Percentiles rank a stretch among this genome's conserved stretches.
Conservation (phyloP, 1,140 invertebrate species). For the Fopius arisanus region DNA sequence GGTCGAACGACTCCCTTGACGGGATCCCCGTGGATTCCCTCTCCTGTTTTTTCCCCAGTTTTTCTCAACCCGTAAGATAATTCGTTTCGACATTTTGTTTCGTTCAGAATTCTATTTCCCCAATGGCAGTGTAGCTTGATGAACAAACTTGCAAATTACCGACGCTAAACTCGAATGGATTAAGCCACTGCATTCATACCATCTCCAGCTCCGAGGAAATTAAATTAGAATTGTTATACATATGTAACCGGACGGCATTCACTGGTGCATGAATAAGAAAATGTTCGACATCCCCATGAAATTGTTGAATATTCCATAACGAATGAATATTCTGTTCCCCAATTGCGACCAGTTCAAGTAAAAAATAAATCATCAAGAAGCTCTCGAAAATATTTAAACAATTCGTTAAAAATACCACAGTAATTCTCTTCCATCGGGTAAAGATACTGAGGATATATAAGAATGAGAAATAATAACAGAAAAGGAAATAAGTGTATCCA, state of each 20-base stretch:
- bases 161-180: neutral
- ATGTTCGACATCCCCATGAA: neutral
- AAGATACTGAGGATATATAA: no score
- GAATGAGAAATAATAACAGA: no score
- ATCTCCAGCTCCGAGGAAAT: neutral
- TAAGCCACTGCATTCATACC: conserved; percentile 10
- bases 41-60: neutral
- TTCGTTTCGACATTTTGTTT: conserved; percentile 9
- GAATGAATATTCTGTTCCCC: no score
- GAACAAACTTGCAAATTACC: conserved; percentile 29
- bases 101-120: conserved; percentile 17
- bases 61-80: conserved; percentile 4
- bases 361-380: no score
- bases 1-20: neutral
- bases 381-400: no score
- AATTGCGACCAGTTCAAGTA: no score
- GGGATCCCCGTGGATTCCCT: neutral
- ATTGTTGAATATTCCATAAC: no score
- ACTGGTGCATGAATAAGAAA: neutral
- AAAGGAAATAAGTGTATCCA: no score
- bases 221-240: neutral
- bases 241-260: neutral
- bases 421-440: no score
- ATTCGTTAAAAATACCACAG: no score
- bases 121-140: neutral